Base-by-base conservation (phyloP, 1,140 invertebrate species). In the Phthorimaea operculella region DNA sequence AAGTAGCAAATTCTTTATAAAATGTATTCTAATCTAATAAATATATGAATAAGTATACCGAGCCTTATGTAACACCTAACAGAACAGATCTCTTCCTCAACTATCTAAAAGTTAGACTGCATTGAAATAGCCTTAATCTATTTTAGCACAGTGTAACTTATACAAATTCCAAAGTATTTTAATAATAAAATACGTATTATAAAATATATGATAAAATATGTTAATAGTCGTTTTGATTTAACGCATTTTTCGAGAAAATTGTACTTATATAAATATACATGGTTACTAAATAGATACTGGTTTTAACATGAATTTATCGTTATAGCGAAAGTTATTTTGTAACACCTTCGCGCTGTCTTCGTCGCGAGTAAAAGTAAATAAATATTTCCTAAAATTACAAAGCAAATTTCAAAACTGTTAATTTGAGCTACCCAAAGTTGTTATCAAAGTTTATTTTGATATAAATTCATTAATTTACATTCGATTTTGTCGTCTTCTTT, bases 1-100 rank as follows among this genome's bases (percentile, higher is more conserved):
- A 54, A 58, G 33, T 54, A 52, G 51, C 51, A 52, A 52, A 36
- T 39, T 39, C 36, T 39, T 39, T 39, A 39, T 39, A 39, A 39
- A 4, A 39, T 39, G n/a, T 39, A 39, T n/a, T 34, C 6, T 7
- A 9, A 5, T 12, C n/a, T 39, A 12, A 47, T 15, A 16, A 47
- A 47, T 9, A n/a, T 45, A 47, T 47, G 15, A 47, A 47, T 47
- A 47, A 16, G 8, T 47, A 14, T 47, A 47, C 15, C 44, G n/a
- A 9, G n/a, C 8, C 44, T 16, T 47, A 47, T 39, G 10, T n/a
- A 5, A 39, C 36, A 47, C 16, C 15, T 16, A 47, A 47, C 1
- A 39, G 15, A 47, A 47, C 44, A 47, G 44, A 47, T 47, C 44
- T 47, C 16, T 47, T 47, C 16, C 16, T 47, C n/a, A 15, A 9